Base-by-base conservation (phyloP, 2,797 vertebrate genomes). In the Xiphophorus birchmanni region DNA sequence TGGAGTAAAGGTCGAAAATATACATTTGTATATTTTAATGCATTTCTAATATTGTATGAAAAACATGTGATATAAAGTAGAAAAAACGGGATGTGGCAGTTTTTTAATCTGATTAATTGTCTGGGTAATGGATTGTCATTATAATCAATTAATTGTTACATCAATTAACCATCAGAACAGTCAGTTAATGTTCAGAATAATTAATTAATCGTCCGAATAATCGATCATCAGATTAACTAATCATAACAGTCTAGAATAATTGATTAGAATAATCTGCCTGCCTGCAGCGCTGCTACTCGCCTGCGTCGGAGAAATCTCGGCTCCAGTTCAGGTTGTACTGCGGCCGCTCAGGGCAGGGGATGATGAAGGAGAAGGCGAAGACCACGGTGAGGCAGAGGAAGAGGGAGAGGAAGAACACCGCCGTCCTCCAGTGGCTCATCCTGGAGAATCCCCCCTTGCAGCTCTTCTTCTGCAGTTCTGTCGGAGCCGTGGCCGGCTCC, bases 321-420 rank as follows among this genome's bases (percentile, higher is more conserved):
- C 94, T 96, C 98, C 97, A 99, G 0, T 87, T 91, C 17, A 74
- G 75, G 8, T 91, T 89, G 1, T 97, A 97, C 37, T 94, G 91
- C 0, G 97, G 96, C 82, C 96, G 95, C 52, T 97, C 97, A 0
- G 98, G 98, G 88, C 98, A 99, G 0, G 98, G 98, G 86, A 99
- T 95, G 91, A 99, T 92, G 82, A 99, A 99, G 0, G 98, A 99
- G 93, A 99, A 97, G 80, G 98, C 96, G 76, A 99, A 99, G 48
- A 98, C 97, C 9, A 97, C 95, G 0, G 92, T 91, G 42, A 99
- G 96, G 88, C 97, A 98, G 75, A 97, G 74, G 77, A 98, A 98
- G 13, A 99, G 82, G 0, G 97, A 97, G 56, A 97, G 75, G 87
- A 99, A 98, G 90, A 99, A 99, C 13, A 96, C 94, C 0, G 94